Evolutionary conservation across 1,140 invertebrate genomes (phyloP).

Genomic region (Drosophila simulans): DNA sequence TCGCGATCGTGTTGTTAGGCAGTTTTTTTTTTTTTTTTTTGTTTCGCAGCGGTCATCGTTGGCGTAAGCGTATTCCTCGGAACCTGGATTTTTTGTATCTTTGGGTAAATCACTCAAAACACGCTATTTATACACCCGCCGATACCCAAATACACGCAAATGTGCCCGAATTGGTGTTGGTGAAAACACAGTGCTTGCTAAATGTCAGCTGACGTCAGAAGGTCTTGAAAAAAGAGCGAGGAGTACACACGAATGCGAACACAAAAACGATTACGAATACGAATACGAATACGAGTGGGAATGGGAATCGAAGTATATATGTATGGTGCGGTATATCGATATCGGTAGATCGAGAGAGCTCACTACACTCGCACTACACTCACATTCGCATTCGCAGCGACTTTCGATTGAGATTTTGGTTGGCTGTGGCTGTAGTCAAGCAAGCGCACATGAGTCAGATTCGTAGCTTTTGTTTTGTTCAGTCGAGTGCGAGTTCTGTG

Average conservation of each 20-base stretch:
- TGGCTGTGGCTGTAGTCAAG: neutral
- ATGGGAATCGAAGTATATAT: too few species aligned
- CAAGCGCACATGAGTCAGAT: slow-evolving; percentile 35
- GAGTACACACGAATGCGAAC: neutral
- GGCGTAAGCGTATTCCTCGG: slow-evolving; percentile 12
- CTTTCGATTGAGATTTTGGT: slow-evolving; percentile 33
- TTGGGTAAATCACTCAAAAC: slow-evolving; percentile 34
- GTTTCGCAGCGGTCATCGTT: too few species aligned
- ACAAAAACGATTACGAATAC: too few species aligned
- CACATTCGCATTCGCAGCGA: neutral
- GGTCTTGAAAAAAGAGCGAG: slow-evolving; percentile 18
- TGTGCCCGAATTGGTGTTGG: neutral
- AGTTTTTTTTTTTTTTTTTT: neutral
- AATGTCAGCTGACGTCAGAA: slow-evolving; percentile 42
- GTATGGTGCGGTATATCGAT: neutral
- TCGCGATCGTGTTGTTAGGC: slow-evolving; percentile 16
- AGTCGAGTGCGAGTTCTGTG: slow-evolving; percentile 16
- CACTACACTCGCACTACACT: too few species aligned
- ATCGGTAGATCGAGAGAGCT: slow-evolving; percentile 21
- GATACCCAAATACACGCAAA: neutral
- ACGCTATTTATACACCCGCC: slow-evolving; percentile 21
- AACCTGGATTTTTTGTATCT: slow-evolving; percentile 26
- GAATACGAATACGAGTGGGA: too few species aligned
- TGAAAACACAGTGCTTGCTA: slow-evolving; percentile 27
- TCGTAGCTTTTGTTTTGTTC: slow-evolving; percentile 45